phyloP scores from a whole-genome alignment of 2,113 vertebrate species.

The Salvelinus namaycush region DNA sequence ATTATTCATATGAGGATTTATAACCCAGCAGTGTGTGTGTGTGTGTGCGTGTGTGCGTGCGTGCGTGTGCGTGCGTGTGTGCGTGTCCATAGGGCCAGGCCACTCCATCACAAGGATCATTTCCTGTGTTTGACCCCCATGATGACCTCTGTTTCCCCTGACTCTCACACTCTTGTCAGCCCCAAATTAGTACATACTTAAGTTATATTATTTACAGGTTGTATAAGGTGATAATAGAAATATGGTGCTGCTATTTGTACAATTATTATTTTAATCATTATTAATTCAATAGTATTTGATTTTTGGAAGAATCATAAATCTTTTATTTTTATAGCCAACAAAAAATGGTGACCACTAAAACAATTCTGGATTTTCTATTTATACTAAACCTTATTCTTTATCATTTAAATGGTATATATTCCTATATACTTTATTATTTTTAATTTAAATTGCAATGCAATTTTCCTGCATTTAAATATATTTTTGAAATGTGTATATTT shows the following conservation, averaged over 20 bases:
- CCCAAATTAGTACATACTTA: not conserved
- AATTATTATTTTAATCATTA: not conserved
- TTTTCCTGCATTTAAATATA: not conserved
- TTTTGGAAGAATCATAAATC: no score
- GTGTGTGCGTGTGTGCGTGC: no score
- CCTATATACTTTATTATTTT: not conserved
- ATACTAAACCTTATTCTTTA: not conserved
- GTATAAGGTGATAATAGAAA: not conserved
- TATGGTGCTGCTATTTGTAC: not conserved
- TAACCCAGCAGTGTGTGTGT: not conserved
- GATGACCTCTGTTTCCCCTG: not conserved
- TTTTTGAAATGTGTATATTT: not conserved
- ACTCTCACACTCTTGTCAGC: not conserved
- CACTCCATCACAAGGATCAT: not conserved
- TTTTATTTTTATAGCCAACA: not conserved
- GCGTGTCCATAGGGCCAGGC: not conserved
- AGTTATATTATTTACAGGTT: not conserved
- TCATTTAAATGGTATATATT: not conserved
- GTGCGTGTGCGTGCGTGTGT: no score
- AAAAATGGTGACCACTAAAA: not conserved
- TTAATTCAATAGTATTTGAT: not conserved
- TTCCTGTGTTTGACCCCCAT: not conserved
- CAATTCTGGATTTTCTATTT: not conserved
- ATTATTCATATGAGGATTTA: constrained; percentile 1
- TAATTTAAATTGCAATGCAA: not conserved